Conservation (phyloP, 2,797 vertebrate genomes). For the Euthynnus affinis region DNA sequence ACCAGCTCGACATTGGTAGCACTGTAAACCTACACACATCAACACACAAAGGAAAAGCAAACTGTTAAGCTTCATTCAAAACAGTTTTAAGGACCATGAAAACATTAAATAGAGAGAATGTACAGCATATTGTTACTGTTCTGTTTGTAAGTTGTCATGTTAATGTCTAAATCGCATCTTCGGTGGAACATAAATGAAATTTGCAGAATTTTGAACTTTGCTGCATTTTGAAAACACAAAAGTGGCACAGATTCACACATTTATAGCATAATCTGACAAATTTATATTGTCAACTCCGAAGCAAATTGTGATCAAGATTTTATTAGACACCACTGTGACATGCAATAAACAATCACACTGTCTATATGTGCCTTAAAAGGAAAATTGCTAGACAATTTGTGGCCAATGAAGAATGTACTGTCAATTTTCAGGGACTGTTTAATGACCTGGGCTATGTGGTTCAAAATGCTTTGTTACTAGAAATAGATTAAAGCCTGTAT, state of each 20-base stretch:
- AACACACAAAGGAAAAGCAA: not conserved
- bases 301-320: too few relatives aligned
- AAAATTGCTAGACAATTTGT: not conserved
- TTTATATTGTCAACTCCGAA: too few relatives aligned
- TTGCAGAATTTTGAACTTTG: too few relatives aligned
- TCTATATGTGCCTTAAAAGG: not conserved
- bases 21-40: slow-evolving; percentile 91
- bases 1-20: slow-evolving; percentile 96
- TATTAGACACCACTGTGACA: too few relatives aligned
- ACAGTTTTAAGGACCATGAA: not conserved
- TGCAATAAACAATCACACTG: not conserved
- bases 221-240: too few relatives aligned
- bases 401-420: not conserved
- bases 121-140: not conserved
- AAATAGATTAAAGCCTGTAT: not conserved
- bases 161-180: not conserved
- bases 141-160: not conserved
- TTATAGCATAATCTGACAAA: too few relatives aligned
- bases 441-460: not conserved
- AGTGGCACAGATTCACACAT: too few relatives aligned
- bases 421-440: not conserved
- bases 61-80: not conserved
- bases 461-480: not conserved
- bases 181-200: too few relatives aligned
- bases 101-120: not conserved